Percentiles rank a stretch among this genome's conserved stretches.
phyloP scores from a whole-genome alignment of 2,113 vertebrate species.

The Aptenodytes forsteri region DNA sequence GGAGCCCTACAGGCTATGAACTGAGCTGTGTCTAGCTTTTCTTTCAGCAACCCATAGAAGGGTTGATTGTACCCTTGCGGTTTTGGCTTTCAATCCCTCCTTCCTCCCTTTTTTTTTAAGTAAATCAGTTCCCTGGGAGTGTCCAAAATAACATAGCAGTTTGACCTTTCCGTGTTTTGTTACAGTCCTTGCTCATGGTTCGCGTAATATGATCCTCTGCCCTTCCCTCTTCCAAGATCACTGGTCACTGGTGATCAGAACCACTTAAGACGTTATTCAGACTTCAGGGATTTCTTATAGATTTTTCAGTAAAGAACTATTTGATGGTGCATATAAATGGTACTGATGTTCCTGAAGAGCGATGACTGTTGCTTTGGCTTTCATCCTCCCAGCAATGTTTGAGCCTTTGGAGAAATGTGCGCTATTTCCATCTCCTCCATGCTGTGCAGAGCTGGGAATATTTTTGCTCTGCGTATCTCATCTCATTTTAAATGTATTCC shows the following conservation, averaged over 20 bases:
- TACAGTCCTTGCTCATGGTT: background rate
- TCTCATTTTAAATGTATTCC: background rate
- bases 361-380: background rate
- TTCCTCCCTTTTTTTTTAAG: no score
- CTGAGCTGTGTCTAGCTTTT: background rate
- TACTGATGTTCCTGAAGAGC: background rate
- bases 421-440: background rate
- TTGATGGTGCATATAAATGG: background rate
- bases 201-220: background rate
- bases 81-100: background rate
- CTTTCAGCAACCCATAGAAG: background rate
- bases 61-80: accelerated
- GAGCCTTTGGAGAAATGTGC: background rate
- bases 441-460: background rate
- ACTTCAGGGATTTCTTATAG: background rate
- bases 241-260: background rate
- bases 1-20: background rate
- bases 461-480: background rate
- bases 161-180: background rate
- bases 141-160: background rate
- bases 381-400: background rate
- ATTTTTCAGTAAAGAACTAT: background rate
- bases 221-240: background rate
- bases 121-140: background rate
- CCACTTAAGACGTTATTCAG: background rate